A percentile compares a stretch with the other conserved stretches of the same genome.
phyloP scores from a whole-genome alignment of 2,888 invertebrate genomes.

The Tenthredo livida region DNA sequence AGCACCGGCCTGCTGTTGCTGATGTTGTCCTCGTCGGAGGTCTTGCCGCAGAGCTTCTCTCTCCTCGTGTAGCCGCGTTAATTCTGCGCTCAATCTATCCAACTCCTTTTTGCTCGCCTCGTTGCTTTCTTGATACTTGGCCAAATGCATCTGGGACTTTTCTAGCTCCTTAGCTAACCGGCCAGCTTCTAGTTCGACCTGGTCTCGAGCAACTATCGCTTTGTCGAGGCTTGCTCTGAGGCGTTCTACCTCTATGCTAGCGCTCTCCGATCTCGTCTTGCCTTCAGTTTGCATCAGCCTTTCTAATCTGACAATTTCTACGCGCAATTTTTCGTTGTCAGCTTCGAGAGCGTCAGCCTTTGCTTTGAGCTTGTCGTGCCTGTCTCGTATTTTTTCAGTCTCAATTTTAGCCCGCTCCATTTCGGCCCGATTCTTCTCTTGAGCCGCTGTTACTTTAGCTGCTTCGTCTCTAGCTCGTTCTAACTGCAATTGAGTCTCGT shows the following conservation, averaged over 20 bases:
- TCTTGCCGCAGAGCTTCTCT: slow-evolving; percentile 86
- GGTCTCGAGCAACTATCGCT: slow-evolving; percentile 89
- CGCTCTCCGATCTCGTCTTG: slow-evolving; percentile 79
- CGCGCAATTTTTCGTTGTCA: slow-evolving; percentile 88
- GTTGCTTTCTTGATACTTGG: slow-evolving; percentile 91
- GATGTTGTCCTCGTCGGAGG: slow-evolving; percentile 82
- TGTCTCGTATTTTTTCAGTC: slow-evolving; percentile 92
- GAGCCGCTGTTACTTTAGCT: slow-evolving; percentile 85
- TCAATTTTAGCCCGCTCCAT: slow-evolving; percentile 92
- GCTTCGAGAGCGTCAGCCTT: slow-evolving; percentile 85
- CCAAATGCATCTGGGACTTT: slow-evolving; percentile 90
- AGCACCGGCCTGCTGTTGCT: slow-evolving; percentile 85
- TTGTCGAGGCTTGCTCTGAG: slow-evolving; percentile 92
- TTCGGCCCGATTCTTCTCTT: slow-evolving; percentile 90
- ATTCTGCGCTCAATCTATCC: slow-evolving; percentile 90
- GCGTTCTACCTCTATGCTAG: slow-evolving; percentile 88
- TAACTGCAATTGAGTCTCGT: slow-evolving; percentile 90
- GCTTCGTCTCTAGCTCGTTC: slow-evolving; percentile 90
- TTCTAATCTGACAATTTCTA: slow-evolving; percentile 84
- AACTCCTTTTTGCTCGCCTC: slow-evolving; percentile 92
- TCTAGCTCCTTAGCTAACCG: slow-evolving; percentile 91
- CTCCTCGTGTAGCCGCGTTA: slow-evolving; percentile 90
- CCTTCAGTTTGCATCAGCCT: slow-evolving; percentile 80
- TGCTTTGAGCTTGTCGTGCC: slow-evolving; percentile 90
- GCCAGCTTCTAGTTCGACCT: slow-evolving; percentile 92